These are phyloP conservation scores for Percopsis transmontana DNA, from an alignment of 2,113 vertebrate genomes.

Conservation along the genomic window DNA sequence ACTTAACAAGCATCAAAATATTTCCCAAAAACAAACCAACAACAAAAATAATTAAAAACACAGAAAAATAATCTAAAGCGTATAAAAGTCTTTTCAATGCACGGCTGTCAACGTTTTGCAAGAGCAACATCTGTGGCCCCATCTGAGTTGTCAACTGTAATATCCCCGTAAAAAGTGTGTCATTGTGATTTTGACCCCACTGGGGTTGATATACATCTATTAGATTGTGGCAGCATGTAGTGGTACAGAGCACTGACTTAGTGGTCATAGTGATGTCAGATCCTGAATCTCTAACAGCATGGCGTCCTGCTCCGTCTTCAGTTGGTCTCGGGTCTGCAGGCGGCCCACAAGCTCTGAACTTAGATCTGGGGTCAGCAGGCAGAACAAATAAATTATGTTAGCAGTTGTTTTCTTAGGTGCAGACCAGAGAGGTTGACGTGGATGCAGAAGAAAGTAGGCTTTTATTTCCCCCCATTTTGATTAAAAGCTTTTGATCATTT, in stretches of 20 bases:
- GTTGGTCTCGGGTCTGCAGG: constrained; percentile 77
- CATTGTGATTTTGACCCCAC: background rate
- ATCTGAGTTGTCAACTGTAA: background rate
- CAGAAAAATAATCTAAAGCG: constrained; percentile 13
- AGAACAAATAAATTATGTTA: background rate
- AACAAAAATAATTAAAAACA: too few species aligned
- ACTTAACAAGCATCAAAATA: background rate
- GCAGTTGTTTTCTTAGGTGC: background rate
- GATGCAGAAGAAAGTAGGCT: too few species aligned
- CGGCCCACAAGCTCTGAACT: constrained; percentile 79
- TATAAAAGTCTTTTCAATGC: constrained; percentile 18
- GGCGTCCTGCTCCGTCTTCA: constrained; percentile 82
- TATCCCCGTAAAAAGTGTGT: background rate
- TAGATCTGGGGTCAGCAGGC: constrained; percentile 57
- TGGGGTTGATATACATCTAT: background rate
- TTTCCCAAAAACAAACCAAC: constrained; percentile 11
- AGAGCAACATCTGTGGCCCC: background rate
- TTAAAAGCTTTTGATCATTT: too few species aligned
- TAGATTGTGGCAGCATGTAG: background rate
- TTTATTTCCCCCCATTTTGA: too few species aligned
- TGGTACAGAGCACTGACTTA: background rate
- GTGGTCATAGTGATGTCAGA: constrained; percentile 73
- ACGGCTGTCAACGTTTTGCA: constrained; percentile 23
- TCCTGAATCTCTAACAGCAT: constrained; percentile 83
- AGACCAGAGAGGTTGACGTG: too few species aligned